A percentile compares a stretch with the other conserved stretches of the same genome.
Conservation (phyloP, 1,140 invertebrate species). For the Drosophila setifemur region DNA sequence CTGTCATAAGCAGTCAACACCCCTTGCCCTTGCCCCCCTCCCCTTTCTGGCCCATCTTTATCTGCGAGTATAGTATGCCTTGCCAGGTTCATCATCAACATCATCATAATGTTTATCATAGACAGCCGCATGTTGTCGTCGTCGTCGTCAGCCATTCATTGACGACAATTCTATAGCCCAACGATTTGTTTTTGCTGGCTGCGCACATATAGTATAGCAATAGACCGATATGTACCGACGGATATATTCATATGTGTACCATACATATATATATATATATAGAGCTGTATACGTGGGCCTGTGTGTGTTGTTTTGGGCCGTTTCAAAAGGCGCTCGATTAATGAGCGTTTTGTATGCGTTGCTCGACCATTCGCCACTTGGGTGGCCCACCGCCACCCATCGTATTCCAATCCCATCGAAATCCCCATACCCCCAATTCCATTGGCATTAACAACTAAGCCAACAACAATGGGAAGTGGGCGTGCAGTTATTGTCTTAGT, state of each 20-base stretch:
- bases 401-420: background rate
- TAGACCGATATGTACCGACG: conserved; percentile 12
- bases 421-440: background rate
- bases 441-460: background rate
- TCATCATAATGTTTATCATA: conserved; percentile 9
- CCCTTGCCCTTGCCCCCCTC: background rate
- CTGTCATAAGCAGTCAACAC: conserved; percentile 12
- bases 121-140: conserved; percentile 18
- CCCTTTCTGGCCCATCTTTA: conserved; percentile 17
- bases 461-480: conserved; percentile 48
- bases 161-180: conserved; percentile 61
- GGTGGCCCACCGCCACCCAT: conserved; percentile 28
- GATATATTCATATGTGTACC: background rate
- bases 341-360: conserved; percentile 77
- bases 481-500: conserved; percentile 40
- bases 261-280: background rate
- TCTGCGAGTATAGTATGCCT: conserved; percentile 2
- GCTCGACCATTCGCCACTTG: conserved; percentile 52
- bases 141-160: conserved; percentile 55
- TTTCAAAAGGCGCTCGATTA: conserved; percentile 56
- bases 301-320: conserved; percentile 17
- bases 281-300: background rate
- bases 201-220: conserved; percentile 12
- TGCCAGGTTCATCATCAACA: conserved; percentile 7
- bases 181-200: conserved; percentile 42